phyloP scores from a whole-genome alignment of 2,888 invertebrate species.

The Calliopum simillimum region DNA sequence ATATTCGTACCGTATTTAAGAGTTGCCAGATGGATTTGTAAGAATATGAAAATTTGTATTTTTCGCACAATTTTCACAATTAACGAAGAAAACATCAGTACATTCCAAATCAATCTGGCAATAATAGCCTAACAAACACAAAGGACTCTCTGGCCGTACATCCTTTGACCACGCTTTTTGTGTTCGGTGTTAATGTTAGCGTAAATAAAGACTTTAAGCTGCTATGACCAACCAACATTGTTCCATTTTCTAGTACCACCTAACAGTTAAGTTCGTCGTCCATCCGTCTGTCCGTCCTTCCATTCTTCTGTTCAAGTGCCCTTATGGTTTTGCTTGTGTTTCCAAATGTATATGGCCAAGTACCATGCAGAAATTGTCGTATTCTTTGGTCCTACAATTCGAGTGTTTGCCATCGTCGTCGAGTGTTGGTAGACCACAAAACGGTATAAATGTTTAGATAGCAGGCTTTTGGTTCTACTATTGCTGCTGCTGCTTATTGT shows the following conservation, averaged over 20 bases:
- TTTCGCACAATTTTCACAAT: too few relatives aligned
- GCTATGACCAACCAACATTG: background rate
- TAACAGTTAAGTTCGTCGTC: background rate
- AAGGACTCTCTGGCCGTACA: background rate
- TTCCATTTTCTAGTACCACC: background rate
- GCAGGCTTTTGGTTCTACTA: constrained; percentile 1
- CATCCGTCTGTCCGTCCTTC: background rate
- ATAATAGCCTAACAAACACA: background rate
- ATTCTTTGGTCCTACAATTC: constrained; percentile 1
- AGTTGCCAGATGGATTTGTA: too few relatives aligned
- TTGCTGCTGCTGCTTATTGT: background rate
- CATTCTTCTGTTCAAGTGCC: background rate
- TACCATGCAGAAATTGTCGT: too few relatives aligned
- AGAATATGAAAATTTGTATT: too few relatives aligned
- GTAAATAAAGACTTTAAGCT: constrained; percentile 20
- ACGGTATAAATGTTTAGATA: constrained; percentile 23
- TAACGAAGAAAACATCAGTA: too few relatives aligned
- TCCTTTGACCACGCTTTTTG: background rate
- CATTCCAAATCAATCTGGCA: too few relatives aligned
- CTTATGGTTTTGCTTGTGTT: background rate
- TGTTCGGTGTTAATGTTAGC: constrained; percentile 29
- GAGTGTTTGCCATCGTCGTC: background rate
- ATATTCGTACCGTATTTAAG: too few relatives aligned
- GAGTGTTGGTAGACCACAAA: constrained; percentile 23
- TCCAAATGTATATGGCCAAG: background rate